Conservation (phyloP, 2,113 vertebrate genomes). For the Mustela nigripes region DNA sequence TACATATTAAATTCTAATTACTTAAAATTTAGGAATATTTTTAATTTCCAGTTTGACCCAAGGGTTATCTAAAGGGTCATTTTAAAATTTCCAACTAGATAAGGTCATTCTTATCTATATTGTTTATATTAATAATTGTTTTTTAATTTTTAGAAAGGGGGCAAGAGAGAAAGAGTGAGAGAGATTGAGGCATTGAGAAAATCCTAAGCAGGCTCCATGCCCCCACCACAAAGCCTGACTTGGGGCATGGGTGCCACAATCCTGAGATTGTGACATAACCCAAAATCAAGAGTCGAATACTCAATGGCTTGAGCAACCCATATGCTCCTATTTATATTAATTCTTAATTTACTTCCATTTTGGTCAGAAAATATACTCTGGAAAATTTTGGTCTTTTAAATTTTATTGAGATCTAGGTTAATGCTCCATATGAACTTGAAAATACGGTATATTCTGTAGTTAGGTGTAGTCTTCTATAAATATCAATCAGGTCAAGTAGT, state of each 20-base stretch:
- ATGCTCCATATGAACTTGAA: not conserved
- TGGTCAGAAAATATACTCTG: not conserved
- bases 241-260: not conserved
- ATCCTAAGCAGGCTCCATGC: not conserved
- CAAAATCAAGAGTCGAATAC: not conserved
- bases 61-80: not conserved
- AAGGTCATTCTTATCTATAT: not conserved
- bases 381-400: not conserved
- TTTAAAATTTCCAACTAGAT: not conserved
- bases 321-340: not conserved
- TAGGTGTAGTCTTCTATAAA: not conserved
- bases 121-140: not conserved
- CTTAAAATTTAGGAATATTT: constrained; percentile 35
- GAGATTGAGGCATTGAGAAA: not conserved
- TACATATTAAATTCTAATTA: not conserved
- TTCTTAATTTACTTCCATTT: constrained; percentile 24
- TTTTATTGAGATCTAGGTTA: not conserved
- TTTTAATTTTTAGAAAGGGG: not conserved
- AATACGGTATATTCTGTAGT: not conserved
- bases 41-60: not conserved
- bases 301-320: not conserved
- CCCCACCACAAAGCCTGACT: not conserved
- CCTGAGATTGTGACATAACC: not conserved
- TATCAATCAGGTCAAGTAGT: not conserved
- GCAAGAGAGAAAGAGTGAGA: not conserved